These are phyloP conservation scores for Drosophila borealis DNA, from an alignment of 2,888 invertebrate genomes.

Conservation along the genomic window DNA sequence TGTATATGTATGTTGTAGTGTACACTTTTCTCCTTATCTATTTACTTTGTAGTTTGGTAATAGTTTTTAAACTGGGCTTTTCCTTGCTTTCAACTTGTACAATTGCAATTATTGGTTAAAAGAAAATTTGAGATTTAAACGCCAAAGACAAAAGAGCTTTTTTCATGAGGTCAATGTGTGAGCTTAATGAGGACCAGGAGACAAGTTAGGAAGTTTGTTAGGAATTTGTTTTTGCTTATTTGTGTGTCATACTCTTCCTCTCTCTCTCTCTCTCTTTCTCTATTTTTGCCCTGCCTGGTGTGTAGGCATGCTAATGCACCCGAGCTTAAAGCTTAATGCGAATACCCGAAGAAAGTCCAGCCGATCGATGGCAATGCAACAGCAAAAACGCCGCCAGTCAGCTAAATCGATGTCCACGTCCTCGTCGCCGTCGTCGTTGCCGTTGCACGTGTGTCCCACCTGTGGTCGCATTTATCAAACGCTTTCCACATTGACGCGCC, in stretches of 20 bases:
- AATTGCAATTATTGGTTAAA: conserved; percentile 20
- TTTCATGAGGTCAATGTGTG: conserved; percentile 25
- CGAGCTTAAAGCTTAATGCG: conserved; percentile 30
- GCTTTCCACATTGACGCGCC: conserved; percentile 85
- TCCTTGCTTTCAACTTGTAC: conserved; percentile 60
- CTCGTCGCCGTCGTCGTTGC: conserved; percentile 24
- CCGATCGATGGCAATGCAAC: conserved; percentile 47
- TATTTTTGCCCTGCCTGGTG: conserved; percentile 15
- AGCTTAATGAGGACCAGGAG: background rate
- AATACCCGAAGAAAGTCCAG: conserved; percentile 46
- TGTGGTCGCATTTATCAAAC: conserved; percentile 78
- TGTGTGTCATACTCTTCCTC: conserved; percentile 46
- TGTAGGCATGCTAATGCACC: conserved; percentile 27
- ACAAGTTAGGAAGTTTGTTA: background rate
- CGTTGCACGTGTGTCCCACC: conserved; percentile 62
- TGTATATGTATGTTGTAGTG: conserved; percentile 45
- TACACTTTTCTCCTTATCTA: conserved; percentile 35
- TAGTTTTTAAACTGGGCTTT: conserved; percentile 47
- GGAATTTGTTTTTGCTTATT: conserved; percentile 34
- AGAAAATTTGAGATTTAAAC: background rate
- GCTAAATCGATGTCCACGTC: conserved; percentile 17
- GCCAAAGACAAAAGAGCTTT: conserved; percentile 47
- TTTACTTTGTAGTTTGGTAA: conserved; percentile 59
- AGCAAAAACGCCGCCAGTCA: conserved; percentile 47
- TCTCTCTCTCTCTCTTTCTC: conserved; percentile 13